phyloP scores from a whole-genome alignment of 92 coral and sea anemone genomes.

The Blastomussa wellsi region DNA sequence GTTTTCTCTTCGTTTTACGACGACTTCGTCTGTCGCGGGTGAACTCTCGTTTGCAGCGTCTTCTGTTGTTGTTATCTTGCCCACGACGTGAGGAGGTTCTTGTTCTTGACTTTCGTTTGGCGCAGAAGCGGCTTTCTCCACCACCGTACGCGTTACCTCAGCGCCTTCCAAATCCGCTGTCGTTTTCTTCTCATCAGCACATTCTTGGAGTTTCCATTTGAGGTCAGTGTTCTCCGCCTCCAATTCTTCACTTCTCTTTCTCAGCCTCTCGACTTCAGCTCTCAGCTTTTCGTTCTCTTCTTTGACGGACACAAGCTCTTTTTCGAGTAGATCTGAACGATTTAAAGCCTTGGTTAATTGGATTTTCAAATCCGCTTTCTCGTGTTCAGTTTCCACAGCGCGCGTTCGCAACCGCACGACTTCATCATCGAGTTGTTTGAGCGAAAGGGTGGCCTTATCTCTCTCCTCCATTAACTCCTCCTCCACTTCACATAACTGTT shows the following conservation, averaged over 20 bases:
- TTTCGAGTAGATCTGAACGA: conserved; percentile 27
- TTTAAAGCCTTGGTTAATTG: conserved; percentile 33
- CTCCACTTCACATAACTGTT: conserved; percentile 48
- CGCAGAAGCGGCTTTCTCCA: background rate
- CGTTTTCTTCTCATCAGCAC: conserved; percentile 14
- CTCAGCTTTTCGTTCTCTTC: conserved; percentile 58
- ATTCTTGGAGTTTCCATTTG: background rate
- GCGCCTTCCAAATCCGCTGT: conserved; percentile 15
- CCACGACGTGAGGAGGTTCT: background rate
- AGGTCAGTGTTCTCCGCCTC: conserved; percentile 54
- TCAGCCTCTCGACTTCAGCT: conserved; percentile 47
- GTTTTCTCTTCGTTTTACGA: conserved; percentile 19
- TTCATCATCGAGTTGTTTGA: conserved; percentile 27
- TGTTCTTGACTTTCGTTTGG: conserved; percentile 23
- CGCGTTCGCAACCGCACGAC: conserved; percentile 19
- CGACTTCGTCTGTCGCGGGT: conserved; percentile 8
- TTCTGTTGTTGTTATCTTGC: background rate
- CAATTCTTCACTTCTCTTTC: conserved; percentile 48
- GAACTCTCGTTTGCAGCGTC: background rate
- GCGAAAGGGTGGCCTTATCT: conserved; percentile 29
- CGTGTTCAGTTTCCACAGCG: conserved; percentile 30
- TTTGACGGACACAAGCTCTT: conserved; percentile 30
- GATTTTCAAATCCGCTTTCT: conserved; percentile 46
- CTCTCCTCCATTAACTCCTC: conserved; percentile 48
- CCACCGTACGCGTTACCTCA: background rate